Evolutionary conservation across 2,113 vertebrate genomes (phyloP), one percentile per base, ranked within the genome.

Genomic region (Pogonocichla stellata): DNA sequence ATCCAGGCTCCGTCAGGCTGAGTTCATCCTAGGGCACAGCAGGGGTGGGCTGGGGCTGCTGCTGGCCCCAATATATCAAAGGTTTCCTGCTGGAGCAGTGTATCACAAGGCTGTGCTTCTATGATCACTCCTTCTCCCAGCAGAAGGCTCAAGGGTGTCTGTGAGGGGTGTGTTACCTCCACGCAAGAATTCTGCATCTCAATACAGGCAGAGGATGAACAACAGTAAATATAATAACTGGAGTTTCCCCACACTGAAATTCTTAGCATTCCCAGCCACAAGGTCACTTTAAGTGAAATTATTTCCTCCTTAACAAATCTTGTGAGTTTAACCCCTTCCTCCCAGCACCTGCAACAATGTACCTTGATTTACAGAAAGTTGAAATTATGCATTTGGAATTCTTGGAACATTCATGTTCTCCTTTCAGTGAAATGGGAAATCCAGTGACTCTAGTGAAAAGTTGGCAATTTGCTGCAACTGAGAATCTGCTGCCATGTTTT

Each of bases 21-120:
- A 22, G 43, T 4, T 58, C 26, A 26, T 36, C 54, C 54, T 13
- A 8, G 26, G 0, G 0, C 38, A 7, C 47, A 24, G 47, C 19
- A 45, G 15, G 12, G 24, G 1, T 33, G 45, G 9, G 11, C 5
- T 14, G 14, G 22, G 14, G 26, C 64, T 51, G 36, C 26, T 51
- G 0, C 8, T 23, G 18, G 5, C 38, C 64, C 54, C 18, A 7
- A 0, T 15, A 6, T 12, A 33, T 38, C 33, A 36, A 5, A 51
- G 38, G 33, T 26, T 60, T 77, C 53, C 26, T 69, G 33, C 33
- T 33, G 53, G 33, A 51, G 33, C 26, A 33, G 38, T 69, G 23
- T 38, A 11, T 60, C 53, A 53, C 18, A 28, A 38, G 45, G 18
- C 54, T 78, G 19, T n/a, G 54, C 23, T 61, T 38, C 64, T 19